A percentile compares a stretch with the other conserved stretches of the same genome.
Conservation (phyloP, 1,140 invertebrate species). For the Ips nitidus region DNA sequence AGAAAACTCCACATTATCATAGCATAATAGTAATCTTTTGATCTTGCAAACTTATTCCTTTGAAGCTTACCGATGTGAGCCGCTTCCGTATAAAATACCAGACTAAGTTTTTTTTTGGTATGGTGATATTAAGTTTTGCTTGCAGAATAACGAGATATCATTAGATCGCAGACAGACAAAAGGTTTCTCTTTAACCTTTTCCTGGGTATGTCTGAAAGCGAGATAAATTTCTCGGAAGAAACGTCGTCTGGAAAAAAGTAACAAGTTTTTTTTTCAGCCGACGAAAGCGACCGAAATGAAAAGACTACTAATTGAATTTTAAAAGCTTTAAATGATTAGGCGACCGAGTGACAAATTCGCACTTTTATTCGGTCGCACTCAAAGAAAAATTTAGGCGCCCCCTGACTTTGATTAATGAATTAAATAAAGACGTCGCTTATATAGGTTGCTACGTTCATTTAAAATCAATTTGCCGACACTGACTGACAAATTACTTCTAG, state of each 20-base stretch:
- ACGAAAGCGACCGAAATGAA: constrained; percentile 19
- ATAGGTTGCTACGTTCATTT: constrained; percentile 26
- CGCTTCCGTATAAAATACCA: too few species aligned
- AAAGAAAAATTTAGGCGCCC: constrained; percentile 20
- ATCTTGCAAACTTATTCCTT: too few species aligned
- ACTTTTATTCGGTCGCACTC: constrained; percentile 23
- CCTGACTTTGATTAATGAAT: constrained; percentile 34
- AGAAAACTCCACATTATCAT: too few species aligned
- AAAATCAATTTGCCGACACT: constrained; percentile 18
- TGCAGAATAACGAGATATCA: too few species aligned
- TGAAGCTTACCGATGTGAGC: too few species aligned
- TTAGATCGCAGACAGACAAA: too few species aligned
- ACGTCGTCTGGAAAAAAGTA: constrained; percentile 3
- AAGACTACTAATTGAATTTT: constrained; percentile 34
- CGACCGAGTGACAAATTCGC: constrained; percentile 30
- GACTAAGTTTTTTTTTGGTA: too few species aligned
- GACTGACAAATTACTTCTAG: constrained; percentile 24
- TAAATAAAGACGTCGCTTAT: constrained; percentile 29
- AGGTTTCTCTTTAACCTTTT: too few species aligned
- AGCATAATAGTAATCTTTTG: too few species aligned
- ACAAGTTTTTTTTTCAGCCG: constrained; percentile 9
- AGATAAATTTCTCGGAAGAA: too few species aligned
- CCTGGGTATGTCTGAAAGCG: too few species aligned
- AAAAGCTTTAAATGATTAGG: constrained; percentile 34
- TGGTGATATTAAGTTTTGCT: too few species aligned